These are phyloP conservation scores for Otis tarda DNA, from an alignment of 2,113 vertebrate genomes.

Conservation along the genomic window DNA sequence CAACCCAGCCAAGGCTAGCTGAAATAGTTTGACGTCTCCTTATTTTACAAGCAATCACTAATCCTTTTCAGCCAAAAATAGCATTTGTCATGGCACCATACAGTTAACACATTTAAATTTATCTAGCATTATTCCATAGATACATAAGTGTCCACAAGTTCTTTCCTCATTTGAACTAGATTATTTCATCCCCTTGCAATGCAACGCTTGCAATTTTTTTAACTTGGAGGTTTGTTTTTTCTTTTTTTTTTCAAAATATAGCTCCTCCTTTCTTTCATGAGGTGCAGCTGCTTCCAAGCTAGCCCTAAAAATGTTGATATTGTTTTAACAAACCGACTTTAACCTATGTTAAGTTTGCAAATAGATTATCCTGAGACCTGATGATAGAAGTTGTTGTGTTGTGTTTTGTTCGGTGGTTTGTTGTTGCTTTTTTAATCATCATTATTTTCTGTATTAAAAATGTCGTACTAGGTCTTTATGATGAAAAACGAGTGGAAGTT, in stretches of 20 bases:
- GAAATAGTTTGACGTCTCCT: background rate
- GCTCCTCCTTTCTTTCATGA: background rate
- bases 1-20: background rate
- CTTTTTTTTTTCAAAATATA: background rate
- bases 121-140: background rate
- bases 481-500: background rate
- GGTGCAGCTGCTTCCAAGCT: background rate
- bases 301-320: background rate
- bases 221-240: background rate
- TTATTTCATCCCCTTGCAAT: background rate
- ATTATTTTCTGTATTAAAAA: background rate
- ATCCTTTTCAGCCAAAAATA: slow-evolving; percentile 9
- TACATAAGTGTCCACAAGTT: background rate
- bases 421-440: background rate
- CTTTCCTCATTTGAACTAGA: background rate
- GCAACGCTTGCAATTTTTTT: background rate
- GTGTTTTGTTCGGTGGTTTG: background rate
- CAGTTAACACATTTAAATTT: slow-evolving; percentile 17
- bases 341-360: background rate
- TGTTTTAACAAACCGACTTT: background rate
- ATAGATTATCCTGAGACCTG: background rate
- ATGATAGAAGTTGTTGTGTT: background rate
- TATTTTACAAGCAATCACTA: background rate
- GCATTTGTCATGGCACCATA: background rate
- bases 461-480: background rate